phyloP scores from a whole-genome alignment of 2,797 vertebrate genomes.

The Astyanax mexicanus region DNA sequence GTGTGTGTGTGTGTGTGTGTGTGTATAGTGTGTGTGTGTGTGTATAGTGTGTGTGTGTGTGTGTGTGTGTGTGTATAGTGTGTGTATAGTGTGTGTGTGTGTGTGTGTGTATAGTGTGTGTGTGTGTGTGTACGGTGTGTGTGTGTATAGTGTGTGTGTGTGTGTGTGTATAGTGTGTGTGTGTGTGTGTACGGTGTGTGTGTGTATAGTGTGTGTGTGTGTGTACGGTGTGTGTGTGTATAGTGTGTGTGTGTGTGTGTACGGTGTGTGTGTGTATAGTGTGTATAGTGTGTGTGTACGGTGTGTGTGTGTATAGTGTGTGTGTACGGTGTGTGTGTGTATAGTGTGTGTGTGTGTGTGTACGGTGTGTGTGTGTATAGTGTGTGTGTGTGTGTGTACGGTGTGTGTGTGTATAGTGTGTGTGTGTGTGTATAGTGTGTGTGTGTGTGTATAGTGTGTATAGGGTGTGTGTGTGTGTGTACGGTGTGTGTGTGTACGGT shows the following conservation, averaged over 20 bases:
- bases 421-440: background rate
- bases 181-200: background rate
- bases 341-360: background rate
- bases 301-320: background rate
- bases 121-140: background rate
- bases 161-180: no score
- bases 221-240: background rate
- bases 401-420: background rate
- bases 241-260: background rate
- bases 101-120: background rate
- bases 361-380: background rate
- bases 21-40: background rate
- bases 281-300: background rate
- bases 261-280: background rate
- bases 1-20: background rate
- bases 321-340: background rate
- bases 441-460: no score
- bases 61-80: background rate
- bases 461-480: background rate
- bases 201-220: background rate
- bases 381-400: background rate
- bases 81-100: background rate
- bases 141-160: background rate
- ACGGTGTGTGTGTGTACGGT: background rate
- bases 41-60: background rate